Conservation (phyloP, 2,113 vertebrate species). For the Apeltes quadracus region DNA sequence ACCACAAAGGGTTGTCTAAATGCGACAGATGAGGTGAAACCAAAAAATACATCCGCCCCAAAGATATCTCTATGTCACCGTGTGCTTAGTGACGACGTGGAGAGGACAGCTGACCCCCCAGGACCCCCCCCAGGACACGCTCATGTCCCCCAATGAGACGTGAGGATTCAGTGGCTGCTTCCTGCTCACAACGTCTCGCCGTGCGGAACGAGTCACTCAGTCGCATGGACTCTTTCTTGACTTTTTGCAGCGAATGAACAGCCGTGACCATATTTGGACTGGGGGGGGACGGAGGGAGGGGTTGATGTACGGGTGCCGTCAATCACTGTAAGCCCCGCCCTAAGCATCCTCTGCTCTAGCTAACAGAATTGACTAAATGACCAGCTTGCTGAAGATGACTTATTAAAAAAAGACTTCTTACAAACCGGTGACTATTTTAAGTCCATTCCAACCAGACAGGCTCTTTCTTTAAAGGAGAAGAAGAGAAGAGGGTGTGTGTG, state of each 20-base stretch:
- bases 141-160: constrained; percentile 12
- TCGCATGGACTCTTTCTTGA: too few relatives aligned
- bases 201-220: too few relatives aligned
- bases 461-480: neutral
- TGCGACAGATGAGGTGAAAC: constrained; percentile 26
- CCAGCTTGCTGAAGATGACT: too few relatives aligned
- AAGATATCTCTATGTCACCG: constrained; percentile 54
- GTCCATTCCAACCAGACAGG: neutral
- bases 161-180: neutral
- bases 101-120: constrained; percentile 35
- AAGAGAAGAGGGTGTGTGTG: constrained; percentile 5
- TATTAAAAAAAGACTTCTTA: too few relatives aligned
- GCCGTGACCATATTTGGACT: too few relatives aligned
- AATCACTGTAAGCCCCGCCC: too few relatives aligned
- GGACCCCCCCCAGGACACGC: neutral
- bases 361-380: too few relatives aligned
- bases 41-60: constrained; percentile 37
- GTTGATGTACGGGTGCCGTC: too few relatives aligned
- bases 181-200: neutral
- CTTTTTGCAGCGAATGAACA: too few relatives aligned
- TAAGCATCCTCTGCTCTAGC: too few relatives aligned
- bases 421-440: too few relatives aligned
- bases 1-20: constrained; percentile 10
- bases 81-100: constrained; percentile 22
- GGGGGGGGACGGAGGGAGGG: too few relatives aligned